These are phyloP conservation scores for Sebastes cheni DNA, from an alignment of 2,797 vertebrate species.

Conservation along the genomic window DNA sequence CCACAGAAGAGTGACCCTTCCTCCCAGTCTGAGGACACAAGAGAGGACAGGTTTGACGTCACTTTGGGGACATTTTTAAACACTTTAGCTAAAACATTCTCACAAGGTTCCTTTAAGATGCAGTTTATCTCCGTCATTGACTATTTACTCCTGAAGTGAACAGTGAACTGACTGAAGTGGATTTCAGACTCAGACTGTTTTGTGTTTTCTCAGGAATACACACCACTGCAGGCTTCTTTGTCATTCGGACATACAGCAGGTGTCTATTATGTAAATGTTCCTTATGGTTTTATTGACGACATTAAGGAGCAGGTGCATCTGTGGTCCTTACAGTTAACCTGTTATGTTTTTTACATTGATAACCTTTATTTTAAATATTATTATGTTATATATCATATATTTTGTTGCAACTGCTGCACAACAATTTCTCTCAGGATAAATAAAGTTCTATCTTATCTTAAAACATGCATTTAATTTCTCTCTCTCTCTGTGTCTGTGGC, in stretches of 20 bases:
- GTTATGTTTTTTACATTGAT: too few species aligned
- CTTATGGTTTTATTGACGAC: too few species aligned
- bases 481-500: background rate
- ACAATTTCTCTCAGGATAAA: background rate
- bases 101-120: background rate
- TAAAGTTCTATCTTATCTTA: background rate
- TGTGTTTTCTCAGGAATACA: background rate
- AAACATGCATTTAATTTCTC: background rate
- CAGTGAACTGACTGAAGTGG: too few species aligned
- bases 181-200: background rate
- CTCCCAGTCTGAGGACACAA: slow-evolving; percentile 80
- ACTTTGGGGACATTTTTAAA: background rate
- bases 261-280: too few species aligned
- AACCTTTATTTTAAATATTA: too few species aligned
- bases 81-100: background rate
- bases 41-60: background rate
- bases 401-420: background rate
- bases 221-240: too few species aligned
- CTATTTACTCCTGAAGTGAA: too few species aligned
- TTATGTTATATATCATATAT: too few species aligned
- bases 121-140: too few species aligned
- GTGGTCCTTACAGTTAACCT: too few species aligned
- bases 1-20: slow-evolving; percentile 91
- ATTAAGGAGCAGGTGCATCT: background rate
- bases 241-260: too few species aligned